Evolutionary conservation across 2,113 vertebrate species (phyloP), one percentile per base, ranked within the genome.

Genomic region (Opisthocomus hoazin): DNA sequence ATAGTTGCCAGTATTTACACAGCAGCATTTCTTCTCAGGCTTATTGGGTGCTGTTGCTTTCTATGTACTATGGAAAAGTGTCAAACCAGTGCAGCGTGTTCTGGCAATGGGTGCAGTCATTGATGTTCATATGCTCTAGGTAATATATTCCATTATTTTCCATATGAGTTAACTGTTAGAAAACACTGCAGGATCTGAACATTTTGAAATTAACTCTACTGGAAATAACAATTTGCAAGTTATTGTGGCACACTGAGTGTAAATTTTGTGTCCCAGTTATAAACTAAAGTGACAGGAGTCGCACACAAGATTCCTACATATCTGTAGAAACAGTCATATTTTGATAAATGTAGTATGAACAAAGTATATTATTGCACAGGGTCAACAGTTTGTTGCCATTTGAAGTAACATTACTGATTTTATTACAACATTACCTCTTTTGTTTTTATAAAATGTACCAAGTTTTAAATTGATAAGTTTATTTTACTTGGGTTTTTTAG

Each of bases 1-100:
- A 98, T 97, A 97, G 97, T 97, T 98, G 98, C 98, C 96, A 99
- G 98, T 98, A 98, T 98, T 98, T 98, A 98, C 97, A 98, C 98
- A 98, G 98, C 98, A 98, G 98, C 97, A 97, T 98, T 97, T 98
- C 98, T 98, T 98, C 98, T 98, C 98, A 98, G 98, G 98, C 98
- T 98, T 97, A 97, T 98, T 97, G 97, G 95, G 98, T 99, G 98
- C 98, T 99, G 98, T 98, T 98, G 98, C 97, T 98, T 98, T 96
- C 98, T 98, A 87, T 97, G 88, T 98, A 96, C 95, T 97, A 98
- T 97, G 97, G 96, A 94, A 97, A 97, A 97, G 96, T 98, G 98
- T 98, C 97, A 97, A 30, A 97, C 82, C 87, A 95, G 95, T 96
- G 94, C 96, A 97, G 97, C 37, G 22, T 97, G 92, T 98, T 97